Conservation (phyloP, 2,113 vertebrate genomes). For the Sebastes schlegelii region DNA sequence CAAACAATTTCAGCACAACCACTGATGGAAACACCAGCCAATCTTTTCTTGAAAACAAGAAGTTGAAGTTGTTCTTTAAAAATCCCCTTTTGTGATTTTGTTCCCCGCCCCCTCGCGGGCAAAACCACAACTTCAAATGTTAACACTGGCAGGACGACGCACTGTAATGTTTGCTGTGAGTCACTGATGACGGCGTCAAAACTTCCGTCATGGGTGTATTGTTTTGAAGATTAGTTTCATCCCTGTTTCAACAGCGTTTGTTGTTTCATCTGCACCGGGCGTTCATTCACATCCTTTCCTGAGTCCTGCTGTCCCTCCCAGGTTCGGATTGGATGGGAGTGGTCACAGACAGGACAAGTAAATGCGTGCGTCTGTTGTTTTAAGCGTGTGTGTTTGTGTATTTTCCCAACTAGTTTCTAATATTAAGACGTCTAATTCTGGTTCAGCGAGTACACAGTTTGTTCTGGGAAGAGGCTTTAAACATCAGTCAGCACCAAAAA, state of each 20-base stretch:
- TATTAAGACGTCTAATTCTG: slow-evolving; percentile 64
- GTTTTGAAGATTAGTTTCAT: slow-evolving; percentile 18
- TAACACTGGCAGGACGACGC: not conserved
- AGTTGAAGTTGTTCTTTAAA: not conserved
- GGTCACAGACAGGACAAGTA: slow-evolving; percentile 22
- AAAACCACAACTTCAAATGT: slow-evolving; percentile 14
- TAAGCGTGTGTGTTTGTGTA: slow-evolving; percentile 7
- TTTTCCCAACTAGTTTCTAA: slow-evolving; percentile 32
- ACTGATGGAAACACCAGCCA: not conserved
- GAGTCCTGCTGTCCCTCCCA: slow-evolving; percentile 32
- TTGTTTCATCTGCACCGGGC: slow-evolving; percentile 43
- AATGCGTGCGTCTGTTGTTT: slow-evolving; percentile 24
- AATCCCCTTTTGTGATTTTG: not conserved
- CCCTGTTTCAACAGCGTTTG: slow-evolving; percentile 11
- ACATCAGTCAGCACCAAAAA: slow-evolving; percentile 43
- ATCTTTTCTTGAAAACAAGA: not conserved
- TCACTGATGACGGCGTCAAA: slow-evolving; percentile 22
- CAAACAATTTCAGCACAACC: not conserved
- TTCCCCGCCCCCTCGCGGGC: too few relatives aligned
- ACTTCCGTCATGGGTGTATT: slow-evolving; percentile 9
- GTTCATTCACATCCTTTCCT: slow-evolving; percentile 45
- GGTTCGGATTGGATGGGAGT: slow-evolving; percentile 12
- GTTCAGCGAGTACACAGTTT: slow-evolving; percentile 13
- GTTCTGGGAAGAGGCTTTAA: slow-evolving; percentile 22
- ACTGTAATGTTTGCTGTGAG: slow-evolving; percentile 10